phyloP scores from a whole-genome alignment of 2,797 vertebrate species.

The Ambastaia sidthimunki region DNA sequence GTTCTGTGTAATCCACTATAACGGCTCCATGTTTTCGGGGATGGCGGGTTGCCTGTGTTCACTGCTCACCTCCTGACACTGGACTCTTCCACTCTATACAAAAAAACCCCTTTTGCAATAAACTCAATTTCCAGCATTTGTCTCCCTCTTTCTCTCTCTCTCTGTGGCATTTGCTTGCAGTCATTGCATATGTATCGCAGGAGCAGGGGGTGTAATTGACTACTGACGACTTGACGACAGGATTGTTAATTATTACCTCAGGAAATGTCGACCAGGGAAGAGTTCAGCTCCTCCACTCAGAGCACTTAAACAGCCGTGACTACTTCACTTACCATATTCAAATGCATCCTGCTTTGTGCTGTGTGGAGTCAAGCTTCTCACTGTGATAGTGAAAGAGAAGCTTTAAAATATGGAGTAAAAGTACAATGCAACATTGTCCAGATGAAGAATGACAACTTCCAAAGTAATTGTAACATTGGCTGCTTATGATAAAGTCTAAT shows the following conservation, averaged over 20 bases:
- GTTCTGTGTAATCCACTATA: slow-evolving; percentile 82
- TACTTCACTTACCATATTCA: slow-evolving; percentile 72
- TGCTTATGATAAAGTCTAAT: slow-evolving; percentile 35
- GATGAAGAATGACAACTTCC: slow-evolving; percentile 28
- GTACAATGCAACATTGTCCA: slow-evolving; percentile 37
- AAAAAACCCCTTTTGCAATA: slow-evolving; percentile 73
- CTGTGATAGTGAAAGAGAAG: slow-evolving; percentile 41
- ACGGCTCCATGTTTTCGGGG: slow-evolving; percentile 81
- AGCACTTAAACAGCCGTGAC: slow-evolving; percentile 74
- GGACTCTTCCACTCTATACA: slow-evolving; percentile 71
- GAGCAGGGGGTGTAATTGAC: slow-evolving; percentile 82
- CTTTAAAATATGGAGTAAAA: slow-evolving; percentile 35
- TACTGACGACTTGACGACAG: slow-evolving; percentile 78
- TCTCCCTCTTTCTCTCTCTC: slow-evolving; percentile 73
- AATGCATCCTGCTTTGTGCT: slow-evolving; percentile 70
- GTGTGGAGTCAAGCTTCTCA: slow-evolving; percentile 61
- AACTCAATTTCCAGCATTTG: slow-evolving; percentile 78
- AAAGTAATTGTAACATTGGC: slow-evolving; percentile 31
- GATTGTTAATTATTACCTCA: slow-evolving; percentile 83
- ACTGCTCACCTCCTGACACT: slow-evolving; percentile 79
- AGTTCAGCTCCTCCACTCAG: slow-evolving; percentile 70
- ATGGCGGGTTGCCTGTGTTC: slow-evolving; percentile 76
- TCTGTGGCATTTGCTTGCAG: slow-evolving; percentile 74
- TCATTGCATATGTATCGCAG: slow-evolving; percentile 71
- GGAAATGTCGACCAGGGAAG: slow-evolving; percentile 73